Conservation (phyloP, 2,113 vertebrate genomes). For the Globicephala melas region DNA sequence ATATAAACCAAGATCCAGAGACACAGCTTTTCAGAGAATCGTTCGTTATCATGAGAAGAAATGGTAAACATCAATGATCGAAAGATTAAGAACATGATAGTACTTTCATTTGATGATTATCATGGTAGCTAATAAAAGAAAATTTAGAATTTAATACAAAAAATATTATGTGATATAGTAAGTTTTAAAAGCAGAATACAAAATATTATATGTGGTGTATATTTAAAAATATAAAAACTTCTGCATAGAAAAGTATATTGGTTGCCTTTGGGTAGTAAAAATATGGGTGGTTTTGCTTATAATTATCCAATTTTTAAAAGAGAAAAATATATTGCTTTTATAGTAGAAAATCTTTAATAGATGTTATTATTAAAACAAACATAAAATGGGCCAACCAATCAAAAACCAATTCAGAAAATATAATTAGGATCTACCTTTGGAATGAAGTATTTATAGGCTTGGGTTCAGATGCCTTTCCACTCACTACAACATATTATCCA, state of each 20-base stretch:
- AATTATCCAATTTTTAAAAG: slow-evolving; percentile 1
- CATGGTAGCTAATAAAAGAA: neutral
- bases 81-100: neutral
- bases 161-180: neutral
- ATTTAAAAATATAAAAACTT: neutral
- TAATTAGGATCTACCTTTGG: neutral
- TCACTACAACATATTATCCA: neutral
- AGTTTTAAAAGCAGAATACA: slow-evolving; percentile 2
- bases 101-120: neutral
- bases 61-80: neutral
- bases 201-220: neutral
- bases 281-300: neutral
- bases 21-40: slow-evolving; percentile 4
- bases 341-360: slow-evolving; percentile 21
- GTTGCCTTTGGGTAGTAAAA: neutral
- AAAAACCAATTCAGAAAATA: neutral
- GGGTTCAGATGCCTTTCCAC: neutral
- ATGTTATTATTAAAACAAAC: slow-evolving; percentile 18
- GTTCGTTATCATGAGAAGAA: neutral
- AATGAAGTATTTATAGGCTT: neutral
- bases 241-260: neutral
- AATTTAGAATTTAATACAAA: neutral
- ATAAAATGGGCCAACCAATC: neutral
- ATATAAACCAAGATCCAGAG: slow-evolving; percentile 9
- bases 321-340: neutral